Conservation (phyloP, 2,797 vertebrate genomes). For the Buphagus erythrorhynchus region DNA sequence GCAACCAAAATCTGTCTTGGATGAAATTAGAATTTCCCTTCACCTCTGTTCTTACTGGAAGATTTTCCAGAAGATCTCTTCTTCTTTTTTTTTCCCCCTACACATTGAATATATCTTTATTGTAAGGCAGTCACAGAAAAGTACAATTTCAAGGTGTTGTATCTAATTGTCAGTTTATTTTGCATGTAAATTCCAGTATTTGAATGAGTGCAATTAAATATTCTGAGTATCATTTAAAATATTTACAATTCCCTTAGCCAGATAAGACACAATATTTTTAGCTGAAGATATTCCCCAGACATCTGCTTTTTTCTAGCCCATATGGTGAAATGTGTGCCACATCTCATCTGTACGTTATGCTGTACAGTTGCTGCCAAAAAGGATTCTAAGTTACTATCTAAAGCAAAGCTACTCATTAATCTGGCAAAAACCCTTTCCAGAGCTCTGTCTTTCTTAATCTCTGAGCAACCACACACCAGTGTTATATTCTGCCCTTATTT, state of each 20-base stretch:
- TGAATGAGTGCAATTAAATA: constrained; percentile 53
- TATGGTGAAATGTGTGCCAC: constrained; percentile 51
- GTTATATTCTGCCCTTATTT: neutral
- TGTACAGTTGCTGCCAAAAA: neutral
- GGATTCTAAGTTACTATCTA: neutral
- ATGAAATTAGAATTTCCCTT: neutral
- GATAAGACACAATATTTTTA: constrained; percentile 69
- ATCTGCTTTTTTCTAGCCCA: constrained; percentile 60
- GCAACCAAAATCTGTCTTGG: neutral
- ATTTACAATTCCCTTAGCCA: constrained; percentile 62
- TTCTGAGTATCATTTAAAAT: constrained; percentile 60
- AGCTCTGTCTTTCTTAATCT: neutral
- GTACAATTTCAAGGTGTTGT: neutral
- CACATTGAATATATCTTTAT: neutral
- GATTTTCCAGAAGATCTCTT: neutral
- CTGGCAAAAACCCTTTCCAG: neutral
- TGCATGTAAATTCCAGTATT: constrained; percentile 19
- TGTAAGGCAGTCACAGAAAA: neutral
- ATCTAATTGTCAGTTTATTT: constrained; percentile 26
- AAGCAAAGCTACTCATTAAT: neutral
- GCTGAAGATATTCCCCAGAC: constrained; percentile 49
- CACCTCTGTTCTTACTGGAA: neutral
- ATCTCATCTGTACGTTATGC: constrained; percentile 37
- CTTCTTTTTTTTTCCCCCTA: neutral
- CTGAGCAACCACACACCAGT: neutral